Evolutionary conservation across 1,140 invertebrate genomes (phyloP).

Genomic region (Drosophila ambigua): DNA sequence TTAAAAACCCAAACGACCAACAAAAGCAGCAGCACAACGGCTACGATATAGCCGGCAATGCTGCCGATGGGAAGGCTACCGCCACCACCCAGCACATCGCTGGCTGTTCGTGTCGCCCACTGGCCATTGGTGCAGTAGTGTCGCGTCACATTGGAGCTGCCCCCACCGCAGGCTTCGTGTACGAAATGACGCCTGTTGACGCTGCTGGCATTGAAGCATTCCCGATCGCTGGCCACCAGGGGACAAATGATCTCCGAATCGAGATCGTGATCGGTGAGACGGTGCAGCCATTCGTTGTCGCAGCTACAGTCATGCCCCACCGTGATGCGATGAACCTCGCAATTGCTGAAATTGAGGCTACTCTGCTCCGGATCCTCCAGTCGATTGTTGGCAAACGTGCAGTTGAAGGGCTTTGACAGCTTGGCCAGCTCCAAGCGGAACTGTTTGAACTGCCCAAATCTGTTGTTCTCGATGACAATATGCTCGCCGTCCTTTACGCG

Average conservation of each 20-base stretch:
- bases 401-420: conserved; percentile 34
- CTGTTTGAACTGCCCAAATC: conserved; percentile 57
- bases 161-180: conserved; percentile 65
- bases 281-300: conserved; percentile 39
- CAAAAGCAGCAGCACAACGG: too few species aligned
- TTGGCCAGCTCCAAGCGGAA: conserved; percentile 45
- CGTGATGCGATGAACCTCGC: conserved; percentile 46
- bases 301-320: conserved; percentile 63
- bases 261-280: conserved; percentile 59
- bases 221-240: conserved; percentile 21
- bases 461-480: conserved; percentile 63
- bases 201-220: conserved; percentile 66
- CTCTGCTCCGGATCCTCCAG: conserved; percentile 46
- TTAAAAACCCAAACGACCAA: background rate
- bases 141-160: conserved; percentile 36
- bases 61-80: background rate
- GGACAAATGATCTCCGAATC: conserved; percentile 69
- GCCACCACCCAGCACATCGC: conserved; percentile 2
- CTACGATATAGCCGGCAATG: background rate
- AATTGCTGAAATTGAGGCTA: conserved; percentile 70
- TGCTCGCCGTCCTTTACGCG: conserved; percentile 46
- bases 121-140: conserved; percentile 55
- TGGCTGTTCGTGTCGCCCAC: conserved; percentile 8
- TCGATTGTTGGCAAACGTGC: conserved; percentile 69
- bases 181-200: conserved; percentile 55